These are phyloP conservation scores for Amaurobius ferox DNA, from an alignment of 2,888 invertebrate genomes.

Conservation along the genomic window DNA sequence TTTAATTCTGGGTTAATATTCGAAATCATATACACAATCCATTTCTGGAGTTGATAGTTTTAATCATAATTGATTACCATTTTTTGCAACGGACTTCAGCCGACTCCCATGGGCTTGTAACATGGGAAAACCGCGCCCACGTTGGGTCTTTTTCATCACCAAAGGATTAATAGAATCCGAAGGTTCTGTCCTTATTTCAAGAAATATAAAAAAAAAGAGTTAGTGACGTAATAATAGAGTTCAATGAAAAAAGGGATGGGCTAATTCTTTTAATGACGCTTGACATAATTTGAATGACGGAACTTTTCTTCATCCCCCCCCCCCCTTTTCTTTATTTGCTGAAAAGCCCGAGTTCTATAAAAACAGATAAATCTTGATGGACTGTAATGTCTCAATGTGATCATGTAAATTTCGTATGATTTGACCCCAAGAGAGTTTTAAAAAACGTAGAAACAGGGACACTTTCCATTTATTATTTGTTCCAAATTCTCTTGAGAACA, in stretches of 20 bases:
- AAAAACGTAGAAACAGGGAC: no score
- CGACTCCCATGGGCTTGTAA: no score
- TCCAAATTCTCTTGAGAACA: no score
- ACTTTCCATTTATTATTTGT: no score
- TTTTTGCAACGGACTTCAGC: no score
- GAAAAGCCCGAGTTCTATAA: conserved; percentile 11
- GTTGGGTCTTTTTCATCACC: neutral
- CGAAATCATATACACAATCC: no score
- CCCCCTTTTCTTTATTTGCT: conserved; percentile 53
- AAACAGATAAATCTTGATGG: conserved; percentile 62
- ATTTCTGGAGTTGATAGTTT: no score
- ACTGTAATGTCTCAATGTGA: no score
- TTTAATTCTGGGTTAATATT: no score
- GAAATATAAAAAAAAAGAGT: neutral
- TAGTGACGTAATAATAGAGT: conserved; percentile 37
- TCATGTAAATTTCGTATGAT: no score
- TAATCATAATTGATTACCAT: no score
- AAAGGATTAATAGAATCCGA: conserved; percentile 36
- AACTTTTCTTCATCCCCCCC: conserved; percentile 28
- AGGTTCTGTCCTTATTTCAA: conserved; percentile 33
- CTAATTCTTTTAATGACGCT: conserved; percentile 56
- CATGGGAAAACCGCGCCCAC: conserved; percentile 67
- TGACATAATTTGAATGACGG: conserved; percentile 42
- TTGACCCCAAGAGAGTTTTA: no score
- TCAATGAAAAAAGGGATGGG: conserved; percentile 59